Base-by-base conservation (phyloP, 2,888 invertebrate genomes). In the Hirtodrosophila confusa region DNA sequence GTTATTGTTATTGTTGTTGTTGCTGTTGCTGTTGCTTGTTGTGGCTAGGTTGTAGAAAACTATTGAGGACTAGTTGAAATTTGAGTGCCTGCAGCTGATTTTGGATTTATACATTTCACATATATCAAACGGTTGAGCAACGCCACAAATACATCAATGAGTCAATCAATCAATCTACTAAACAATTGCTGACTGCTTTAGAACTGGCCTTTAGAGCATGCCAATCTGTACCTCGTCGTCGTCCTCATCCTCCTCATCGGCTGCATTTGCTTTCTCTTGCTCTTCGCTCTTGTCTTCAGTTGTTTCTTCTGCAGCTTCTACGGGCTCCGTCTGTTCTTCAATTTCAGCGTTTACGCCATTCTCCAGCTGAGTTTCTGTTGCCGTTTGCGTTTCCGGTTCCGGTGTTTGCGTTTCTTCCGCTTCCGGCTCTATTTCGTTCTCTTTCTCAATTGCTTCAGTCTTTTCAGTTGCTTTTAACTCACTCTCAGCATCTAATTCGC, bases 221-320 rank as follows among this genome's bases (percentile, higher is more conserved):
- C 91, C 91, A 89, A 90, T 89, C 86, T 91, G 90, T 91, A 91
- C 91, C 91, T 91, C 90, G 80, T 91, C 91, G 66, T 90, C 89
- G 65, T 90, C 90, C 45, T 89, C 80, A 3, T 78, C 77, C 10
- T 63, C 68, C 23, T 88, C 80, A 17, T 68, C 62, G 8, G 47
- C 43, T 27, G 36, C 50, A 41, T 62, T 50, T 37, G 62, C 62
- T 47, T 72, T 69, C 36, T 69, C 54, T 12, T 74, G 17, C 17
- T 17, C 17, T 17, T 17, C 54, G 50, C 75, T 58, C 24, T 68
- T 47, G 5, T 54, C 61, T 29, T 36, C 41, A 33, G 24, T 44
- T n/a, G 27, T 37, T 31, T 58, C 49, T 11, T 36, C 41, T 36
- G 24, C 47, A 11, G 27, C 40, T 31, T 58, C 49, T 11, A 39